Base-by-base conservation (phyloP, 2,113 vertebrate genomes). In the Lophotis ruficrista region DNA sequence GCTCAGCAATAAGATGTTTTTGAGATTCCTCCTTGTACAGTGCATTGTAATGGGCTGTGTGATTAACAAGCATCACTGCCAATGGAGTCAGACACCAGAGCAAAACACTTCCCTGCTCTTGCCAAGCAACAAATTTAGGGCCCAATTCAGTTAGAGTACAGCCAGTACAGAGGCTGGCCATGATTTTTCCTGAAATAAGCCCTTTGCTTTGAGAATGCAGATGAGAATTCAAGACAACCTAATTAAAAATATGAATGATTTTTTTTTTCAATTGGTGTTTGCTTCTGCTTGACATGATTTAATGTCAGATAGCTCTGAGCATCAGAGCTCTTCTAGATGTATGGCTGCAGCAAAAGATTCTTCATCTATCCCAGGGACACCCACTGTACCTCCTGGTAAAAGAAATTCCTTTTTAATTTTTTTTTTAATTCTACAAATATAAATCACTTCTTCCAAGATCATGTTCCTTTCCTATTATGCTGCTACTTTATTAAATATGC, bases 111-210 rank as follows among this genome's bases (percentile, higher is more conserved):
- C 73, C 70, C 9, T 84, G 47, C 61, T 90, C 86, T 79, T 95
- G 95, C 96, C 95, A 97, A 87, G 50, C 70, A 85, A 93, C 83
- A 94, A 93, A 97, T 97, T 94, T 91, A 89, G 54, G 91, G 73
- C 54, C 70, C 91, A 96, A 80, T 89, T 93, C 94, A 92, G 73
- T 60, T 41, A 47, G 73, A 96, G 89, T 57, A 87, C 95, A 96
- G 81, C 81, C 95, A 96, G 96, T 93, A 57, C 65, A 91, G 86
- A 69, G 94, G 70, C 50, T 96, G 86, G 57, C 80, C 58, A 27
- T 82, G 92, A 92, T 87, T 96, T 95, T 89, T 69, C 92, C 83
- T 91, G 91, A 94, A 96, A 96, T 87, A 94, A 95, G 37, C 37
- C 37, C 33, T 91, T 87, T 91, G 80, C 83, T 85, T 94, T 69